Percentiles rank a stretch among this genome's conserved stretches.
Evolutionary conservation across 2,888 invertebrate genomes (phyloP).

Genomic region (Furcula furcula): DNA sequence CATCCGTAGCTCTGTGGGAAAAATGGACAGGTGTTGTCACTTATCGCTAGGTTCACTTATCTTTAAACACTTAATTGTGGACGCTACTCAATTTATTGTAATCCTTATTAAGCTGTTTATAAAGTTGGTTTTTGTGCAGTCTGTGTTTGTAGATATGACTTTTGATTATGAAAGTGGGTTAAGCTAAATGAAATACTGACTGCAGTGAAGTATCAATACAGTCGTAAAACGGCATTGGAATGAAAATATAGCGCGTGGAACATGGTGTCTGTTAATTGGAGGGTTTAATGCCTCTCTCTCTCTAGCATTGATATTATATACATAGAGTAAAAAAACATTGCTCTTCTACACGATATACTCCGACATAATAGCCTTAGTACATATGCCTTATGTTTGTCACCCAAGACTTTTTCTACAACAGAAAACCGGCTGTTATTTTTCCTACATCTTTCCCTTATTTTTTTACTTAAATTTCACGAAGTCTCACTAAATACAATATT

Average conservation of each 20-base stretch:
- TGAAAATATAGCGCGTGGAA: constrained; percentile 28
- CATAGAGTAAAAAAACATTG: too few species aligned
- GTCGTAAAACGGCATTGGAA: constrained; percentile 58
- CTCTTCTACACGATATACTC: too few species aligned
- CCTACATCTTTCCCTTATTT: too few species aligned
- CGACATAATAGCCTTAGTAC: too few species aligned
- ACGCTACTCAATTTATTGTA: constrained; percentile 7
- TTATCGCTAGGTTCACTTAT: constrained; percentile 52
- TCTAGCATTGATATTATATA: too few species aligned
- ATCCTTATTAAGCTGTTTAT: constrained; percentile 11
- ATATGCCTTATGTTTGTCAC: too few species aligned
- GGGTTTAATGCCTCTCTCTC: constrained; percentile 7
- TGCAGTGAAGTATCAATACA: constrained; percentile 58
- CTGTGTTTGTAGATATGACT: constrained; percentile 14
- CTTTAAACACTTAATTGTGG: constrained; percentile 45
- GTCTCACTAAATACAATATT: too few species aligned
- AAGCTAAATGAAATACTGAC: constrained; percentile 57
- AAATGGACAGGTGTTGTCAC: constrained; percentile 74
- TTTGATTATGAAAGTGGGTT: constrained; percentile 8
- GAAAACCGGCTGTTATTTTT: too few species aligned
- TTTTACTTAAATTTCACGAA: too few species aligned
- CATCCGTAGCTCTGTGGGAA: constrained; percentile 75
- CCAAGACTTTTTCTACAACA: too few species aligned
- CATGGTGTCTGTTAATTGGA: constrained; percentile 23
- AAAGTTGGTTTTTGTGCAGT: constrained; percentile 7